phyloP scores from a whole-genome alignment of 2,797 vertebrate species.

The Gallinago stenura region DNA sequence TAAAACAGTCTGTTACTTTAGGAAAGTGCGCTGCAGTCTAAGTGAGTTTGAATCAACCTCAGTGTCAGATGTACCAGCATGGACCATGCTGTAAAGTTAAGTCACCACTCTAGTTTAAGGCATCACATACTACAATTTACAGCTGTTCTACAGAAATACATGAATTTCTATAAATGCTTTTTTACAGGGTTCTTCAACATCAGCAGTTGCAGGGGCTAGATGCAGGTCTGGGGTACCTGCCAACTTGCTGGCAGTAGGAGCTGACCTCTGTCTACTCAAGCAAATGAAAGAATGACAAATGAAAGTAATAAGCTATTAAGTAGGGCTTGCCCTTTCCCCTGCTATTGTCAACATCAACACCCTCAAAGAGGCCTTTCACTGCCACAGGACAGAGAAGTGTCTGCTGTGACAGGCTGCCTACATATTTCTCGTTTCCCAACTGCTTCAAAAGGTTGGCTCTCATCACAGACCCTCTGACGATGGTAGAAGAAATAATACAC shows the following conservation, averaged over 20 bases:
- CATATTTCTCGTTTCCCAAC: background rate
- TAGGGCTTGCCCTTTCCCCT: background rate
- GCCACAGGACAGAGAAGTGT: background rate
- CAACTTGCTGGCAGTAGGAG: background rate
- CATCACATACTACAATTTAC: background rate
- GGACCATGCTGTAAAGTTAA: background rate
- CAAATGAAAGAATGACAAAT: background rate
- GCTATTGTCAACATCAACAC: rapidly evolving
- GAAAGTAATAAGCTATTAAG: background rate
- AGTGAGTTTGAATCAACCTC: background rate
- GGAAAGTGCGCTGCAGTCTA: background rate
- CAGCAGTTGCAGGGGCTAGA: background rate
- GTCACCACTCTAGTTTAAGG: background rate
- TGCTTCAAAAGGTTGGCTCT: background rate
- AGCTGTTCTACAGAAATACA: background rate
- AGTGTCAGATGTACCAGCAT: background rate
- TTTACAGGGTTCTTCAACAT: background rate
- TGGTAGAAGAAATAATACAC: background rate
- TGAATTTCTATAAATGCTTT: background rate
- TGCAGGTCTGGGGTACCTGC: background rate
- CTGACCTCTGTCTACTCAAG: background rate
- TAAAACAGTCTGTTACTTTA: background rate
- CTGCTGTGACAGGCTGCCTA: background rate
- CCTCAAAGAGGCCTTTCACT: background rate
- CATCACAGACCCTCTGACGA: background rate